Evolutionary conservation across 2,113 vertebrate genomes (phyloP).

Genomic region (Parus major): DNA sequence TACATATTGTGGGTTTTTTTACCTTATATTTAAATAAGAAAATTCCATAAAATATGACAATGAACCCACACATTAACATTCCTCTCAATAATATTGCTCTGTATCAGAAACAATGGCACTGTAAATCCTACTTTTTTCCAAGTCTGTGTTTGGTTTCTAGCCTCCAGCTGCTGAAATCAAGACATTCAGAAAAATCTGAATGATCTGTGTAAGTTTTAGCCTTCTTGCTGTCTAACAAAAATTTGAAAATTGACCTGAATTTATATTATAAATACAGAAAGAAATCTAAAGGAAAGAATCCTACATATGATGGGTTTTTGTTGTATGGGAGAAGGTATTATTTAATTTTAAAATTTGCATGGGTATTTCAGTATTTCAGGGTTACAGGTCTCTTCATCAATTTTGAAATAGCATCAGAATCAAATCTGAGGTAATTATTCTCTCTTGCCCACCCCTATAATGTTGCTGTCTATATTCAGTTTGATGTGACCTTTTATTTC

Average conservation of each 20-base stretch:
- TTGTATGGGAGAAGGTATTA: fast-evolving
- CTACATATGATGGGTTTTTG: fast-evolving
- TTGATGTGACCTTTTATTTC: neutral
- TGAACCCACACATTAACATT: fast-evolving
- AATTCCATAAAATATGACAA: neutral
- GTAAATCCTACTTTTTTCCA: neutral
- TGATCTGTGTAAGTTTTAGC: neutral
- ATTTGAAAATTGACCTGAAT: neutral
- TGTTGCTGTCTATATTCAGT: neutral
- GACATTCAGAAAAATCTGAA: neutral
- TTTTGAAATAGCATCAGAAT: neutral
- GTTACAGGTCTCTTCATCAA: neutral
- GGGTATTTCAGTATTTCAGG: neutral
- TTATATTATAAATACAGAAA: neutral
- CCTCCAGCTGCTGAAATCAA: neutral
- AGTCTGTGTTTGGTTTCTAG: neutral
- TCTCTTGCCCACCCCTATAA: neutral
- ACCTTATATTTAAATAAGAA: neutral
- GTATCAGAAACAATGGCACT: neutral
- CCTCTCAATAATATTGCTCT: neutral
- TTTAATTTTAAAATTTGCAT: neutral
- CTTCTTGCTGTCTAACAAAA: neutral
- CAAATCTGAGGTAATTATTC: neutral
- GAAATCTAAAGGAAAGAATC: neutral
- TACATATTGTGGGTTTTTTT: neutral